Evolutionary conservation across 64 coral and sea anemone genomes (phyloP).

Genomic region (Cladopsammia gracilis): DNA sequence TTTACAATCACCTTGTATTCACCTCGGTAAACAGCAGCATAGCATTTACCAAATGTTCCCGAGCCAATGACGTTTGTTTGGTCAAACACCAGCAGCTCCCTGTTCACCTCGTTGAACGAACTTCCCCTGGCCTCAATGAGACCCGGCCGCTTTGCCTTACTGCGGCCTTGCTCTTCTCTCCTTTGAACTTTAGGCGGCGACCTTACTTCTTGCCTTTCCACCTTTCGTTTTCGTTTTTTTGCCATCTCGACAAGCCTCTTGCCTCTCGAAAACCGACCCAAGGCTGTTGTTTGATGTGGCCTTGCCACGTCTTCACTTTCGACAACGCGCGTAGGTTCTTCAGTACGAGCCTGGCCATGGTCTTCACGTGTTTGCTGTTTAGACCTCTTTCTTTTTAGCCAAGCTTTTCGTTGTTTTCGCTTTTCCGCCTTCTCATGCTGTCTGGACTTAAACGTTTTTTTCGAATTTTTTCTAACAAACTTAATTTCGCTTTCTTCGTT

Average conservation of each 20-base stretch:
- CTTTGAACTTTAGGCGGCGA: neutral
- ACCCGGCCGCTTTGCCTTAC: too few relatives aligned
- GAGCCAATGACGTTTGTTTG: neutral
- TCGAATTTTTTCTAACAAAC: neutral
- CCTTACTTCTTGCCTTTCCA: neutral
- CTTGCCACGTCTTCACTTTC: too few relatives aligned
- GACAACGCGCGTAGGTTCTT: neutral
- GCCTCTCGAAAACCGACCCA: neutral
- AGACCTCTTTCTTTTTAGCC: slow-evolving; percentile 15
- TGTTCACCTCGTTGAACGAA: slow-evolving; percentile 17
- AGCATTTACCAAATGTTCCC: slow-evolving; percentile 37
- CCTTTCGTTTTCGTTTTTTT: neutral
- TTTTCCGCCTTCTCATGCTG: slow-evolving; percentile 1
- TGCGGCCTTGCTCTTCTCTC: too few relatives aligned
- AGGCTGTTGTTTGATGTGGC: neutral
- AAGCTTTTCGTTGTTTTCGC: slow-evolving; percentile 27
- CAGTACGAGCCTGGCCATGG: too few relatives aligned
- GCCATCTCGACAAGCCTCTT: neutral
- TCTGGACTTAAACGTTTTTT: slow-evolving; percentile 4
- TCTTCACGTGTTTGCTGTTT: too few relatives aligned
- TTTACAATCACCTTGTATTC: slow-evolving; percentile 17
- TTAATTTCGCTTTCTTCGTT: neutral
- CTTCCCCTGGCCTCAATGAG: too few relatives aligned
- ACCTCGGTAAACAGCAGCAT: neutral
- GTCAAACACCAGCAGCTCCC: neutral